A percentile compares a stretch with the other conserved stretches of the same genome.
phyloP scores from a whole-genome alignment of 2,888 invertebrate genomes.

The Melikaiella ostensackeni region DNA sequence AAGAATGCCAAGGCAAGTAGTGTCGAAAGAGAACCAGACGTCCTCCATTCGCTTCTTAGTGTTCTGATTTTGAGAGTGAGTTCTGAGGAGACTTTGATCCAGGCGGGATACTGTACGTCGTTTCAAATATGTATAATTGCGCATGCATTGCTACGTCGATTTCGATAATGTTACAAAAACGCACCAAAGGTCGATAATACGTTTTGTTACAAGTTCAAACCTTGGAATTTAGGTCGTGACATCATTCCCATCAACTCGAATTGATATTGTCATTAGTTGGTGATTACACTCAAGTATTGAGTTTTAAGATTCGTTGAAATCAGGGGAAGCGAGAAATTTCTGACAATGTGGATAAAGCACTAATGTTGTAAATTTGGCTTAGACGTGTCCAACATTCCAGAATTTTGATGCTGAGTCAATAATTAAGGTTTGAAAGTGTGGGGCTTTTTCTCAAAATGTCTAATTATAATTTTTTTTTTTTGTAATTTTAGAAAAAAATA shows the following conservation, averaged over 20 bases:
- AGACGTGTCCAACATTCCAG: not conserved
- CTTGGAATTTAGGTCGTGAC: not conserved
- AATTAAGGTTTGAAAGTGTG: not conserved
- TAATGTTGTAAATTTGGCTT: not conserved
- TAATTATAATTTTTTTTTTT: too few species aligned
- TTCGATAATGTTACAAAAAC: not conserved
- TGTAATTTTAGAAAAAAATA: too few species aligned
- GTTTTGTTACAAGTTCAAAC: conserved; percentile 5
- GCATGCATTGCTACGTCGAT: not conserved
- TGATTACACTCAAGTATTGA: not conserved
- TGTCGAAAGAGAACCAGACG: conserved; percentile 35
- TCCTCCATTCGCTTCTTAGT: conserved; percentile 32
- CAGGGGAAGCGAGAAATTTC: not conserved
- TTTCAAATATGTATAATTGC: not conserved
- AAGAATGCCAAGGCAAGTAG: conserved; percentile 57
- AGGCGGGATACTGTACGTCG: not conserved
- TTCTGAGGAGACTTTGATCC: not conserved
- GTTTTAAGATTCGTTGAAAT: not conserved
- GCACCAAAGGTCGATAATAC: not conserved
- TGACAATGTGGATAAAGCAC: not conserved
- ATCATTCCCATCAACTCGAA: not conserved
- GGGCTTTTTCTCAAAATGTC: too few species aligned
- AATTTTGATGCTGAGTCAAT: not conserved
- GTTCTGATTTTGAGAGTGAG: not conserved
- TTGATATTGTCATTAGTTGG: not conserved